Conservation (phyloP, 2,797 vertebrate genomes). For the Sciurus vulgaris region DNA sequence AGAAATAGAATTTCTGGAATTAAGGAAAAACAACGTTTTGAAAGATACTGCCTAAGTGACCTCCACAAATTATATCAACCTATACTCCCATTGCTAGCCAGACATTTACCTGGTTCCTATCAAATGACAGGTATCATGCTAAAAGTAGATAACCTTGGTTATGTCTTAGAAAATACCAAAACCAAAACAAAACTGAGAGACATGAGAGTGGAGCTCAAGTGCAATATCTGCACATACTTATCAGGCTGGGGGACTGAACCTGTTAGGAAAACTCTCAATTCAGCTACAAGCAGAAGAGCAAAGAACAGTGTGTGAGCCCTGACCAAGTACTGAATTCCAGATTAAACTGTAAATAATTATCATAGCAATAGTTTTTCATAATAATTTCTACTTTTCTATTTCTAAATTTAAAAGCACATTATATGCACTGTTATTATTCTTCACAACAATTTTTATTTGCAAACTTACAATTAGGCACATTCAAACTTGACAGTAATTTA, state of each 20-base stretch:
- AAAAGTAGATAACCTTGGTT: background rate
- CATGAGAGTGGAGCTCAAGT: background rate
- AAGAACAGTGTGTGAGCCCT: background rate
- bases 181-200: background rate
- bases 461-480: background rate
- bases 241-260: background rate
- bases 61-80: background rate
- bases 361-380: background rate
- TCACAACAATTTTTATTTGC: background rate
- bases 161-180: background rate
- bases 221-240: background rate
- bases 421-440: background rate
- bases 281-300: background rate
- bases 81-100: background rate
- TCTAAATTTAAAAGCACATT: background rate
- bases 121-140: background rate
- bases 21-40: background rate
- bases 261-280: background rate
- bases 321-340: background rate
- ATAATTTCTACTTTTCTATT: background rate
- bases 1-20: background rate
- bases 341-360: background rate
- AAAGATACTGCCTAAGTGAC: background rate
- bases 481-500: background rate
- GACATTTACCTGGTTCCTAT: background rate